These are phyloP conservation scores for Takifugu flavidus DNA, from an alignment of 2,113 vertebrate genomes.

Conservation along the genomic window DNA sequence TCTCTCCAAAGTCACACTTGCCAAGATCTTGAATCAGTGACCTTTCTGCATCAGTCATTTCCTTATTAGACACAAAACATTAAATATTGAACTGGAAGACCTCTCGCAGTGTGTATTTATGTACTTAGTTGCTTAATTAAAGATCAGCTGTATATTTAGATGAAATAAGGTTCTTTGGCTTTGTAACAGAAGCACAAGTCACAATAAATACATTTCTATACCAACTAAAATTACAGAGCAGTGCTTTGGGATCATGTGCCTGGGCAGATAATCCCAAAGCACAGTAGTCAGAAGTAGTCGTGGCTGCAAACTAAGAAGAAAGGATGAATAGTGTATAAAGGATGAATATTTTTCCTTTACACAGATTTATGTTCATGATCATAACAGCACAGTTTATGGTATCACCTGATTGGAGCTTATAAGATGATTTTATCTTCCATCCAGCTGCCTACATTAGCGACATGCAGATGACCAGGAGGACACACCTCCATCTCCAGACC, in stretches of 20 bases:
- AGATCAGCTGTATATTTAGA: too few species aligned
- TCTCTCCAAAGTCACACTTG: slow-evolving; percentile 76
- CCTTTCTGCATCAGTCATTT: slow-evolving; percentile 74
- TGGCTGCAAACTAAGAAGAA: not conserved
- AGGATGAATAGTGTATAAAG: too few species aligned
- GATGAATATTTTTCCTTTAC: too few species aligned
- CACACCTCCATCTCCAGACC: slow-evolving; percentile 14
- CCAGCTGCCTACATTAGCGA: not conserved
- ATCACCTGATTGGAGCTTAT: too few species aligned
- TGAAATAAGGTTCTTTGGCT: too few species aligned
- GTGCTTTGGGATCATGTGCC: not conserved
- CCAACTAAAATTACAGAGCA: not conserved
- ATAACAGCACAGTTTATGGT: too few species aligned
- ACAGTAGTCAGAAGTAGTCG: not conserved
- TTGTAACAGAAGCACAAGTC: too few species aligned
- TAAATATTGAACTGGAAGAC: not conserved
- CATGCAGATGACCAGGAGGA: too few species aligned
- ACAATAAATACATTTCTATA: too few species aligned
- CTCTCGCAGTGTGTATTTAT: not conserved
- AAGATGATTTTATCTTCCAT: not conserved
- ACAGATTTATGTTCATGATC: not conserved
- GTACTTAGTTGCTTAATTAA: not conserved
- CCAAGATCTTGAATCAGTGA: slow-evolving; percentile 67
- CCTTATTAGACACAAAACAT: slow-evolving; percentile 49
- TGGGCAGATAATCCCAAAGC: not conserved